These are phyloP conservation scores for Sinodicranocentrus sp. DNA, from an alignment of 2,888 invertebrate genomes.

Conservation along the genomic window DNA sequence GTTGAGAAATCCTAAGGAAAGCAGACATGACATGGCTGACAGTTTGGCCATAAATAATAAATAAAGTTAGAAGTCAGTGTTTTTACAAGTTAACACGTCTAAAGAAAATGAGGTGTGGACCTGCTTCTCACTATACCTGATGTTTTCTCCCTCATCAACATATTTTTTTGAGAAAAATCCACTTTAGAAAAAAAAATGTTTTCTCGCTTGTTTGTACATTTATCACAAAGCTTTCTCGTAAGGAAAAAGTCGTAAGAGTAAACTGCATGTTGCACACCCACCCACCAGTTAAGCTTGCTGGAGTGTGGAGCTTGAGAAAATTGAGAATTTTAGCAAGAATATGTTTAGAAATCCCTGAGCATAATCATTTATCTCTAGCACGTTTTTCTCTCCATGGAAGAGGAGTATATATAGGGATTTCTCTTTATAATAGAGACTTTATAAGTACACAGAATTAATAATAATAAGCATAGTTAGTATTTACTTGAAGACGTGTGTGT, in stretches of 20 bases:
- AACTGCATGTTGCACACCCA: slow-evolving; percentile 11
- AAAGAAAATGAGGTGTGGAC: background rate
- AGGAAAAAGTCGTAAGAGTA: background rate
- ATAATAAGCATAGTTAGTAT: background rate
- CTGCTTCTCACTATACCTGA: background rate
- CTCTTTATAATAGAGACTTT: too few relatives aligned
- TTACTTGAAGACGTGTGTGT: background rate
- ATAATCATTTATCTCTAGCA: slow-evolving; percentile 14
- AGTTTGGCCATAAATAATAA: slow-evolving; percentile 21
- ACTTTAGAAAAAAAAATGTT: background rate
- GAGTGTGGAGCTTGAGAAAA: background rate
- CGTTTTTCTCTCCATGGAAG: background rate
- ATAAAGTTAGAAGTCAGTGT: slow-evolving; percentile 11
- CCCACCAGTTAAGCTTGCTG: too few relatives aligned
- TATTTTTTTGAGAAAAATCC: background rate
- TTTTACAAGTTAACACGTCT: background rate
- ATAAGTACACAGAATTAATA: slow-evolving; percentile 3
- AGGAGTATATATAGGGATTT: too few relatives aligned
- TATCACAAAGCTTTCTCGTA: background rate
- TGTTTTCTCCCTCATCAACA: background rate
- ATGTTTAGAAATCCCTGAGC: background rate
- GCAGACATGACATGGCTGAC: slow-evolving; percentile 5
- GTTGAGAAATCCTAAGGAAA: background rate
- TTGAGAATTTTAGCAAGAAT: background rate
- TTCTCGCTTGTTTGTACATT: too few relatives aligned